Percentiles rank a stretch among this genome's conserved stretches.
These are phyloP conservation scores for Paramisgurnus dabryanus DNA, from an alignment of 2,113 vertebrate species.

Conservation along the genomic window DNA sequence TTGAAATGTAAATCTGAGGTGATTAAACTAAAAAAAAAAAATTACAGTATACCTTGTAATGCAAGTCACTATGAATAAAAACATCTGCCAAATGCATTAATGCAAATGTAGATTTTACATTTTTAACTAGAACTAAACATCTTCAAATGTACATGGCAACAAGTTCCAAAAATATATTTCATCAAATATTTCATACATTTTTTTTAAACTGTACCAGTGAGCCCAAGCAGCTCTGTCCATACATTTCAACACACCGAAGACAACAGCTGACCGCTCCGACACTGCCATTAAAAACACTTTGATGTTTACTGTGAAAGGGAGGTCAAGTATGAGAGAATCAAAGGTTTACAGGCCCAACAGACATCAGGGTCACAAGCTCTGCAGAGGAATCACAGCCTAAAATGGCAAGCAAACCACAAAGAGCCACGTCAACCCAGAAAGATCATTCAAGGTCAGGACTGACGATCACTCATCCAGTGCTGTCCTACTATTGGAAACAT, in stretches of 20 bases:
- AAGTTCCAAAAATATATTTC: too few relatives aligned
- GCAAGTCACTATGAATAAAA: too few relatives aligned
- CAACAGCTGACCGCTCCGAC: neutral
- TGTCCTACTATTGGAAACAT: conserved; percentile 44
- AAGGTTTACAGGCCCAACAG: neutral
- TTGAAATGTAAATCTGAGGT: too few relatives aligned
- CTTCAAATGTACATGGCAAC: too few relatives aligned
- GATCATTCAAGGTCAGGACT: conserved; percentile 31
- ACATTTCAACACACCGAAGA: neutral
- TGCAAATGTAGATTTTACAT: too few relatives aligned
- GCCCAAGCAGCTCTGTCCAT: neutral
- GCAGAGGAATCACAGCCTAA: neutral
- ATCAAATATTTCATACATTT: neutral
- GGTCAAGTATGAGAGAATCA: neutral
- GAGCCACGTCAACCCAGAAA: neutral
- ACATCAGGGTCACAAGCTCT: neutral
- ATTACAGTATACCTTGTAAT: too few relatives aligned
- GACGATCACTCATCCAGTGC: conserved; percentile 49
- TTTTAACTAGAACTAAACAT: too few relatives aligned
- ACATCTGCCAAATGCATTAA: too few relatives aligned
- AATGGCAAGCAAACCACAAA: neutral
- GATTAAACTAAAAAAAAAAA: too few relatives aligned
- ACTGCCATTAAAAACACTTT: too few relatives aligned
- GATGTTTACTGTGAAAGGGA: conserved; percentile 3
- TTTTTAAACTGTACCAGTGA: neutral